Evolutionary conservation across 2,113 vertebrate species (phyloP).

Genomic region (Phalacrocorax aristotelis): DNA sequence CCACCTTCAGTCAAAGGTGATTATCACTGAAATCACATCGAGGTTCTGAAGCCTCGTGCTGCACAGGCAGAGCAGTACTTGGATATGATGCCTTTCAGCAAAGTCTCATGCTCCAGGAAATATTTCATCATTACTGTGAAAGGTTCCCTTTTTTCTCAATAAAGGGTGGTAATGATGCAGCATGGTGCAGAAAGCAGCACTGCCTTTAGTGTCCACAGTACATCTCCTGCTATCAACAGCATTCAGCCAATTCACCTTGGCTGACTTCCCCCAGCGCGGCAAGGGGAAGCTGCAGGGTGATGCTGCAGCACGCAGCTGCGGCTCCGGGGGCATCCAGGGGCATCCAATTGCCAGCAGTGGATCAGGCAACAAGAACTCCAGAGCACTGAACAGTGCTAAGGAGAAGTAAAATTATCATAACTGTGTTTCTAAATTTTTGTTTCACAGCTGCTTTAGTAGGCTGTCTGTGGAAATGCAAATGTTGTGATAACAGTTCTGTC

Average conservation of each 20-base stretch:
- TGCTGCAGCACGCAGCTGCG: rapidly evolving
- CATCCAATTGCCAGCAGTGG: rapidly evolving
- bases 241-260: neutral
- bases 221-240: neutral
- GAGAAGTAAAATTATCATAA: neutral
- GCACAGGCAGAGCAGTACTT: neutral
- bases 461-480: neutral
- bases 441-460: neutral
- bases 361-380: neutral
- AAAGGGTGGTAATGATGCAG: neutral
- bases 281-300: rapidly evolving
- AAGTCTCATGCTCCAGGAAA: neutral
- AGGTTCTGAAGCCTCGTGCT: neutral
- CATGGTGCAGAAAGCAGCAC: rapidly evolving
- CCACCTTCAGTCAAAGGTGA: neutral
- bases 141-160: neutral
- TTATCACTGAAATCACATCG: neutral
- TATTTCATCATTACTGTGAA: neutral
- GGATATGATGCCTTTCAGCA: neutral
- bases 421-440: neutral
- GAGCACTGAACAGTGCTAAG: neutral
- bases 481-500: neutral
- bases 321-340: rapidly evolving
- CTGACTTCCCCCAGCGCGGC: rapidly evolving
- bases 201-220: neutral